phyloP scores from a whole-genome alignment of 2,888 invertebrate species.

The Platycnemis pennipes region DNA sequence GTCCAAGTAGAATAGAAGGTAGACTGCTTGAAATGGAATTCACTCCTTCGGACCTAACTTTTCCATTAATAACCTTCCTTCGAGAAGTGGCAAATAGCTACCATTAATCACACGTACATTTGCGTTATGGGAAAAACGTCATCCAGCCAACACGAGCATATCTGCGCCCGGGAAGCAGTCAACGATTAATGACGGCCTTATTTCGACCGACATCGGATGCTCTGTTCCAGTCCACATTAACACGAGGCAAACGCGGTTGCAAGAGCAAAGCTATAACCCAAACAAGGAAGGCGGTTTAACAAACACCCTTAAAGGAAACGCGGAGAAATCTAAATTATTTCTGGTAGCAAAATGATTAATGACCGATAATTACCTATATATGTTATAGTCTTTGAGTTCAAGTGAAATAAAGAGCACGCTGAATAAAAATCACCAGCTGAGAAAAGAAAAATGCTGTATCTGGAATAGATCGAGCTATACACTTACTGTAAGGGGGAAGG shows the following conservation, averaged over 20 bases:
- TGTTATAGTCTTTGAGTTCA: no score
- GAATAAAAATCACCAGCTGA: no score
- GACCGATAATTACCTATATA: no score
- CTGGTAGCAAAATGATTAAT: no score
- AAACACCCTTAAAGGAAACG: neutral
- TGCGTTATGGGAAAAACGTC: neutral
- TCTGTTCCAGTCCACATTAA: neutral
- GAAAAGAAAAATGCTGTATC: no score
- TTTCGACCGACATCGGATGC: neutral
- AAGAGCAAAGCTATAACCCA: no score
- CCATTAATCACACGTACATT: neutral
- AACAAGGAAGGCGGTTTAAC: no score
- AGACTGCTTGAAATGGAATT: neutral
- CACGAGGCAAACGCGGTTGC: neutral
- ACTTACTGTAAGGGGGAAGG: no score
- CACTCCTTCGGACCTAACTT: neutral
- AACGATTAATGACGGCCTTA: neutral
- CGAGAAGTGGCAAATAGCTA: neutral
- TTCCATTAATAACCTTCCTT: neutral
- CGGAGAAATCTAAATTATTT: no score
- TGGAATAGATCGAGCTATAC: no score
- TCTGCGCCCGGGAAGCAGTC: neutral
- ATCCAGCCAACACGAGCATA: neutral
- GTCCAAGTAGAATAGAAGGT: neutral
- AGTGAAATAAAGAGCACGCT: no score